Percentiles rank a stretch among this genome's conserved stretches.
Conservation (phyloP, 2,113 vertebrate genomes). For the Oxyura jamaicensis region DNA sequence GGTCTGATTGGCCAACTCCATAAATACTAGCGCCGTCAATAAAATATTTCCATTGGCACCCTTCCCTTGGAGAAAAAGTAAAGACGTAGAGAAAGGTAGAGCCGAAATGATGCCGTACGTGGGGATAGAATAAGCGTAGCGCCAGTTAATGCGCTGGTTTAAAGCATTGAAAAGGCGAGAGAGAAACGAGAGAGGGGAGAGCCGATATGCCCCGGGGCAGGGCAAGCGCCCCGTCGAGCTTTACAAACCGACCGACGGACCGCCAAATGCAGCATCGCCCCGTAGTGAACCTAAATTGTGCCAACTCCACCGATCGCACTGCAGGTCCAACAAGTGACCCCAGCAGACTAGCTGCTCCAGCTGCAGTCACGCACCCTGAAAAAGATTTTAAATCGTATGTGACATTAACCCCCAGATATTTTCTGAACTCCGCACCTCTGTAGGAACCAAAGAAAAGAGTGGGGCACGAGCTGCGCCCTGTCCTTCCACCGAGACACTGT, state of each 20-base stretch:
- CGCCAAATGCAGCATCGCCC: not conserved
- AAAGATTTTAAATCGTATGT: not conserved
- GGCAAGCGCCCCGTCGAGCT: not conserved
- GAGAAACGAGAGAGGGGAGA: not conserved
- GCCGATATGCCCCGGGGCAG: not conserved
- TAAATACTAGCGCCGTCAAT: not conserved
- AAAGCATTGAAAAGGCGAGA: not conserved
- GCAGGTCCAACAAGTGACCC: not conserved
- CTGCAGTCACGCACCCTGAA: not conserved
- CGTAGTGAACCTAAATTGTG: rapidly evolving
- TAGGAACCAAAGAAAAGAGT: not conserved
- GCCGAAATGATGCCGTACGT: not conserved
- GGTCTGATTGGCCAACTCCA: not conserved
- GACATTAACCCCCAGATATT: not conserved
- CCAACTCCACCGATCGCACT: not conserved
- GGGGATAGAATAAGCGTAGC: not conserved
- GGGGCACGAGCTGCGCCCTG: not conserved
- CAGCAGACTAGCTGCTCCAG: not conserved
- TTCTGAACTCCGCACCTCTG: not conserved
- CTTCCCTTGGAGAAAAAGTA: not conserved
- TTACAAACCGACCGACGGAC: not conserved
- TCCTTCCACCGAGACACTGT: not conserved
- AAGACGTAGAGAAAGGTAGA: not conserved
- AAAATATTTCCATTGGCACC: not conserved
- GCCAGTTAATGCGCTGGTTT: not conserved